Base-by-base conservation (phyloP, 2,888 invertebrate genomes). In the Mythimna vitellina region DNA sequence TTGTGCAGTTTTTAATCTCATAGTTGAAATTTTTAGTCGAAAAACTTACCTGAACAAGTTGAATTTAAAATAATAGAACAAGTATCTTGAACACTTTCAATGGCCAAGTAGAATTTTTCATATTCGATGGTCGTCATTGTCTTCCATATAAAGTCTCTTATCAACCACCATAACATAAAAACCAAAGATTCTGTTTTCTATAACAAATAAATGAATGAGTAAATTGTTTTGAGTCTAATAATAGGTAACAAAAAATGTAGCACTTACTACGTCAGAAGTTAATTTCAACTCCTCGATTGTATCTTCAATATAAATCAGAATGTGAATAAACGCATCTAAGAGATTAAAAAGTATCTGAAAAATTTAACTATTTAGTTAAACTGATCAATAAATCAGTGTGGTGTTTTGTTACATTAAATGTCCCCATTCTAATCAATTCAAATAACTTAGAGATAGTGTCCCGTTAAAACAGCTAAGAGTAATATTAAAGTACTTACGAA, bases 51-150 rank as follows among this genome's bases (percentile, higher is more conserved):
- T 63, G 76, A 49, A 35, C 53, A 38, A 22, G 20, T 29, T 14
- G 46, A 53, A 2, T 61, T 80, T 1, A 66, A 49, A 32, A 65
- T 49, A 38, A 78, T 8, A 3, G 61, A 17, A 9, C 80, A 76
- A 10, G 46, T 51, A 14, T 77, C 62, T 57, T 73, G 77, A 57
- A 49, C 54, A 6, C 35, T 62, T 49, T 73, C 20, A 8, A 73
- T 8, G 1, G 73, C 56, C 35, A 60, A 25, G 51, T 80, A 80
- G n/a, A 80, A 73, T 12, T 65, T 73, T 29, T 80, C 80, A 12
- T 60, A 80, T 12, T 32, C 12, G 5, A 53, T 5, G 4, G 56
- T 57, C 3, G 80, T 4, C 17, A 69, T 32, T 35, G 22, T 54
- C 29, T 46, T 46, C 8, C 35, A n/a, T 1, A 38, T 3, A 0